Percentiles rank a stretch among this genome's conserved stretches.
These are phyloP conservation scores for Mirounga angustirostris DNA, from an alignment of 2,113 vertebrate genomes.

Conservation along the genomic window DNA sequence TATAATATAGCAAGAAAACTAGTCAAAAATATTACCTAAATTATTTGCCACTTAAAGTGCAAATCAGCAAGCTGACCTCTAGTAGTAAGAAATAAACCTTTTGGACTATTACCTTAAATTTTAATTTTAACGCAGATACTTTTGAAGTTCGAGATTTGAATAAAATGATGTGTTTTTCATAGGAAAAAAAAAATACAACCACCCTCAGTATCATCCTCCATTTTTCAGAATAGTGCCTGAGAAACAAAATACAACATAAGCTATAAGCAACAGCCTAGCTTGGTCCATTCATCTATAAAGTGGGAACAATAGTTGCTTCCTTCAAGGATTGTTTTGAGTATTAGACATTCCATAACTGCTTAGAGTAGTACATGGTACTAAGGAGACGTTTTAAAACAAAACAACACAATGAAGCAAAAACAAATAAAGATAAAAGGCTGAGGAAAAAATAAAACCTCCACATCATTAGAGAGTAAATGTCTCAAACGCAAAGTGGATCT, in stretches of 20 bases:
- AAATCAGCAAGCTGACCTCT: not conserved
- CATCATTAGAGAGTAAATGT: too few relatives aligned
- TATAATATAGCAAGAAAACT: not conserved
- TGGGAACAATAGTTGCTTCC: rapidly evolving
- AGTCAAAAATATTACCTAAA: not conserved
- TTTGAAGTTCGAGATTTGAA: not conserved
- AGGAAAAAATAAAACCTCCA: not conserved
- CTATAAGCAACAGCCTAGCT: rapidly evolving
- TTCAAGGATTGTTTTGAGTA: not conserved
- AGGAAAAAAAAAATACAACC: not conserved
- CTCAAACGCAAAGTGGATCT: not conserved
- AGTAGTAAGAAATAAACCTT: not conserved
- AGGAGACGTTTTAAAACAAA: not conserved
- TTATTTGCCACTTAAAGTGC: not conserved
- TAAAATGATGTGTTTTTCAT: not conserved
- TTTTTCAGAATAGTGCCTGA: not conserved
- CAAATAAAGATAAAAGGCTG: not conserved
- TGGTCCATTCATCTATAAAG: not conserved
- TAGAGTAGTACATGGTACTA: not conserved
- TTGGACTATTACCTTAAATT: too few relatives aligned
- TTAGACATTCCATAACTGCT: not conserved
- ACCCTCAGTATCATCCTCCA: rapidly evolving
- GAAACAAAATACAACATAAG: not conserved
- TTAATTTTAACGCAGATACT: not conserved
- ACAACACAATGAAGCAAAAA: not conserved